Base-by-base conservation (phyloP, 2,888 invertebrate genomes). In the Drosophila helvetica region DNA sequence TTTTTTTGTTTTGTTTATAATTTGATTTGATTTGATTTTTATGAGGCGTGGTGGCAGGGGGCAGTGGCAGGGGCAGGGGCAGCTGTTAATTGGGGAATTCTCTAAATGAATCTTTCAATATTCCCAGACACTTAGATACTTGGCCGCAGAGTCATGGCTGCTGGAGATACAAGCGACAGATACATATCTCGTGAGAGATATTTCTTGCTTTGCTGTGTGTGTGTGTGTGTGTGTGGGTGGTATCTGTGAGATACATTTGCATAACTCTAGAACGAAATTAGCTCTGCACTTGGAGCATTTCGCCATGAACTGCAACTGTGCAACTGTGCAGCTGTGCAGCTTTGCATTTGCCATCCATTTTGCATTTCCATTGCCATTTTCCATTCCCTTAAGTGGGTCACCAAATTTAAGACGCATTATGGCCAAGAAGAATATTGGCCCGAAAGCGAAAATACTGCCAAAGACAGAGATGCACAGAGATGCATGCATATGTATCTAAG, bases 381-480 rank as follows among this genome's bases (percentile, higher is more conserved):
- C 18, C 42, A 33, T 38, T 22, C 69, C 46, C 60, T 60, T 52
- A 64, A 70, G 56, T 69, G 61, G 70, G 70, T 71, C 70, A 70
- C 47, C 33, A 53, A 66, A 66, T 66, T 64, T 71, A 71, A 71
- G 70, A 53, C 70, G 70, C 70, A 71, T 62, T 62, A 57, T 30
- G 43, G 45, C 70, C 53, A 50, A 54, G 69, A 54, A 25, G 53
- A 56, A 70, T 71, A 38, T 38, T 27, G 27, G 38, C 70, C 70
- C 70, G 70, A 64, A 60, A 55, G 56, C 65, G 19, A 66, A 48
- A 68, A 75, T 48, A 60, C 48, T 5, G 75, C 54, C 33, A n/a
- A 66, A 75, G 60, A 77, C 71, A 61, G 74, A 61, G 74, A 70
- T 59, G 73, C 62, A 77, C 65, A 64, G 19, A 58, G 43, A 51